phyloP scores from a whole-genome alignment of 2,888 invertebrate genomes.

The Tetheella fluctuosa region DNA sequence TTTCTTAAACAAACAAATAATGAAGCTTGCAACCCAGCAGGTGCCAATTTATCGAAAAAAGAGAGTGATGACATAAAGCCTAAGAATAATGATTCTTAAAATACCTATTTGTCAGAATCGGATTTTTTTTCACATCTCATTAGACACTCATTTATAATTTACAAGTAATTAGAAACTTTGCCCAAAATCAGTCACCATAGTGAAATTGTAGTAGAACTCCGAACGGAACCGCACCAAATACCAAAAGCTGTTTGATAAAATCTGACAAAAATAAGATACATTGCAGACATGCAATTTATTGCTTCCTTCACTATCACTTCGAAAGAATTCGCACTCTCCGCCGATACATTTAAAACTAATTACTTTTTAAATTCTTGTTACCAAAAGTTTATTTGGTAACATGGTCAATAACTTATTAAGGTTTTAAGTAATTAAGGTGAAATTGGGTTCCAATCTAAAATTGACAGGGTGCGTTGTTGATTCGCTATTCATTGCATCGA shows the following conservation, averaged over 20 bases:
- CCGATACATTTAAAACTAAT: neutral
- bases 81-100: neutral
- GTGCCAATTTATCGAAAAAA: constrained; percentile 1
- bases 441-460: constrained; percentile 12
- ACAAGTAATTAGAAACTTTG: too few species aligned
- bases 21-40: neutral
- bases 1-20: neutral
- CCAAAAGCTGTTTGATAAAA: neutral
- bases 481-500: constrained; percentile 9
- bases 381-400: neutral
- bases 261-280: constrained; percentile 2
- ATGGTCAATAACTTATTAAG: neutral
- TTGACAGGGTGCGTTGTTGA: neutral
- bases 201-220: neutral
- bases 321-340: too few species aligned
- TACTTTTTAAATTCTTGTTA: neutral
- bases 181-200: neutral
- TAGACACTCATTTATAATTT: neutral
- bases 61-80: neutral
- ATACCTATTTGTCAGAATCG: neutral
- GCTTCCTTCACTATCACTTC: neutral
- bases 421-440: constrained; percentile 10
- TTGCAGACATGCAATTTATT: neutral
- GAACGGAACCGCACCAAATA: neutral
- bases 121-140: neutral